Base-by-base conservation (phyloP, 2,797 vertebrate genomes). In the Aldrovandia affinis region DNA sequence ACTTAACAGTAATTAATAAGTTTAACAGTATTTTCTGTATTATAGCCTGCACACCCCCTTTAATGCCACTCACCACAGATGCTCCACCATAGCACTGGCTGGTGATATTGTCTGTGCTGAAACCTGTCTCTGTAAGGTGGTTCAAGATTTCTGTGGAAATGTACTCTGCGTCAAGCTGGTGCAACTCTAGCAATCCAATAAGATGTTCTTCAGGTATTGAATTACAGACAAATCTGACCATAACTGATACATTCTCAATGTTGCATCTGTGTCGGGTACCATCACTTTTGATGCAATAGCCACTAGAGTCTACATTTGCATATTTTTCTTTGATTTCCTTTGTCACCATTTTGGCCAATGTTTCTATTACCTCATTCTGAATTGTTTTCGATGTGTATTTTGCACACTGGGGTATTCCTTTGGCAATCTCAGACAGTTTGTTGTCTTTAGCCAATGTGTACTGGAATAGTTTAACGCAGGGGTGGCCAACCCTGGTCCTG, bases 81-180 rank as follows among this genome's bases (percentile, higher is more conserved):
- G 73, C 70, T 25, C 82, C 82, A 83, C 78, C 50, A 42, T 47
- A 83, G 47, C 70, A 78, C 54, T 78, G 70, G 39, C 82, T 78
- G n/a, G 57, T 42, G 22, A 78, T 61, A 36, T 7, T 78, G 14
- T 83, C 70, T 33, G 70, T 39, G 18, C 33, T 82, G 30, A 52
- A 70, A 2, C 81, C 63, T 70, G 50, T 22, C 4, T 82, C 39
- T 22, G 50, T 8, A 2, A 78, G 70, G 73, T 39, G 50, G 30
- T 78, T 22, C 2, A 75, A 36, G 6, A 33, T 81, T 0, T 36
- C 28, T 12, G 54, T 0, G 30, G 55, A 25, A 25, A 81, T 61
- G 81, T 77, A 83, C 25, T 78, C 50, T 55, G 73, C 70, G 78
- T 78, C 82, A 59, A 77, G 50, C 65, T 73, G 81, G 20, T 73